These are phyloP conservation scores for Zaprionus lachaisei DNA, from an alignment of 1,140 invertebrate species.

Conservation along the genomic window DNA sequence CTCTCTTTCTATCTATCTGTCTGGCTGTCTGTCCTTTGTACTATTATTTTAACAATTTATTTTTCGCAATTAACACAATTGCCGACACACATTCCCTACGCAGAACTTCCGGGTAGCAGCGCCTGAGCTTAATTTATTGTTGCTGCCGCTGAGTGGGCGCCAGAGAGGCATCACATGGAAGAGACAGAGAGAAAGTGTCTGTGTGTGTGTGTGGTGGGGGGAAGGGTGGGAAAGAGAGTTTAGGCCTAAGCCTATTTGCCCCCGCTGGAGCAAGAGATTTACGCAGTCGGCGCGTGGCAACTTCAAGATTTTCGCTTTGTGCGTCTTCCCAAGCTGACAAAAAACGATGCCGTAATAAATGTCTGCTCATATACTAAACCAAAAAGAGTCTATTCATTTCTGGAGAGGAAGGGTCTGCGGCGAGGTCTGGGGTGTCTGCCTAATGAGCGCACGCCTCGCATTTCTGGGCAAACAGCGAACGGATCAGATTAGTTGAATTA, in stretches of 20 bases:
- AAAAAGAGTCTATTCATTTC: constrained; percentile 15
- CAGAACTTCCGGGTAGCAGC: constrained; percentile 69
- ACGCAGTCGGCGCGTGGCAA: constrained; percentile 73
- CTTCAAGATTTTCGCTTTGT: constrained; percentile 63
- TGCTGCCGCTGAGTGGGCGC: constrained; percentile 7
- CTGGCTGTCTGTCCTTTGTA: constrained; percentile 34
- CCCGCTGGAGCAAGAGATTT: constrained; percentile 60
- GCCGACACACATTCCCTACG: constrained; percentile 80
- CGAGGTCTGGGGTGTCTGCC: constrained; percentile 14
- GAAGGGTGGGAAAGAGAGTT: neutral
- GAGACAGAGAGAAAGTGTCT: neutral
- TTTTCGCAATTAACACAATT: constrained; percentile 82
- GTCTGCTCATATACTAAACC: constrained; percentile 39
- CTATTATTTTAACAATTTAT: constrained; percentile 83
- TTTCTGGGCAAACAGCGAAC: constrained; percentile 37
- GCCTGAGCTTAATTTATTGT: constrained; percentile 80
- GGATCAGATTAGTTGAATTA: constrained; percentile 78
- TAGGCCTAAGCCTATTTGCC: constrained; percentile 53
- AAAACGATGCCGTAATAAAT: constrained; percentile 76
- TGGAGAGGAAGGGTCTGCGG: neutral
- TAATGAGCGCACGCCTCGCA: constrained; percentile 77
- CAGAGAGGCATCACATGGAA: neutral
- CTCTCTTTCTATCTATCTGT: neutral
- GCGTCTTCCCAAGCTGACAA: constrained; percentile 42
- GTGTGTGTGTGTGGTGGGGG: too few relatives aligned